Evolutionary conservation across 2,888 invertebrate species (phyloP).

Genomic region (Melangyna quadrimaculata): DNA sequence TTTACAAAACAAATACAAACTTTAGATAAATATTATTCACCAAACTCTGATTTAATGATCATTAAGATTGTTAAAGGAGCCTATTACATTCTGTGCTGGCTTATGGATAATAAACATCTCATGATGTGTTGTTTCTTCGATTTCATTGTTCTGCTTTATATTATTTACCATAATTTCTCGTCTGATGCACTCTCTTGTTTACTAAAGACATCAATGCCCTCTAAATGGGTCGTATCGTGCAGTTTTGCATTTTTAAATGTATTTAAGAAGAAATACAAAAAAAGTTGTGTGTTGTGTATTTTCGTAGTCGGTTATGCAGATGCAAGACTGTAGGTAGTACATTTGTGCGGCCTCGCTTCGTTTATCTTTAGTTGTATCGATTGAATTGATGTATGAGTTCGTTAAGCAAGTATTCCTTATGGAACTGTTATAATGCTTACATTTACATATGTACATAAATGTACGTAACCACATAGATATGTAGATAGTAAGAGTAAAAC

Average conservation of each 20-base stretch:
- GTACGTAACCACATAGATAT: too few relatives aligned
- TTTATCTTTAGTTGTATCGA: background rate
- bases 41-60: too few relatives aligned
- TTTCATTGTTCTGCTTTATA: background rate
- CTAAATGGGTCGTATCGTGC: conserved; percentile 45
- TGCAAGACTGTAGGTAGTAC: background rate
- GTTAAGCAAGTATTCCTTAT: background rate
- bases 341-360: background rate
- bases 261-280: background rate
- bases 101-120: background rate
- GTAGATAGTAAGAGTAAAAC: too few relatives aligned
- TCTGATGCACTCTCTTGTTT: background rate
- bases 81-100: background rate
- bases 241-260: conserved; percentile 44
- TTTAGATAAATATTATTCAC: too few relatives aligned
- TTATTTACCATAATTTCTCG: background rate
- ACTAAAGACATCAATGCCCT: conserved; percentile 43
- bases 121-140: background rate
- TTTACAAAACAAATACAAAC: too few relatives aligned
- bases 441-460: too few relatives aligned
- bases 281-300: background rate
- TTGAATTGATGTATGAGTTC: conserved; percentile 21
- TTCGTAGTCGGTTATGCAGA: background rate
- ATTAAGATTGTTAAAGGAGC: background rate
- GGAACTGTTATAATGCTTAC: too few relatives aligned